phyloP scores from a whole-genome alignment of 1,140 invertebrate species.

The Drepana arcuata region DNA sequence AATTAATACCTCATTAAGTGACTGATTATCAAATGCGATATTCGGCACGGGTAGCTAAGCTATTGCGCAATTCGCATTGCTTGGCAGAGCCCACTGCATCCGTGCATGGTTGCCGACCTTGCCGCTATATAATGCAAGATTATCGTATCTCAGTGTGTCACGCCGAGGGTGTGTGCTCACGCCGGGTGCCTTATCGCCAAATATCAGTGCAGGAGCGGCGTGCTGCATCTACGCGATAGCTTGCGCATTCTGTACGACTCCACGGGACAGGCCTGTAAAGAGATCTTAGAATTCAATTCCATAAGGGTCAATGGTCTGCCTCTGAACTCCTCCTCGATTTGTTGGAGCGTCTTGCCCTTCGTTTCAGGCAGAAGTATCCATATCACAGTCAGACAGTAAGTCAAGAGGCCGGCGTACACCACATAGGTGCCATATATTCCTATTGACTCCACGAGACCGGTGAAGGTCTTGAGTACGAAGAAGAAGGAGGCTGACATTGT shows the following conservation, averaged over 20 bases:
- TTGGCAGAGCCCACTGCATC: no score
- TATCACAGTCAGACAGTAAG: conserved; percentile 24
- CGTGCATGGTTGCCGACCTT: no score
- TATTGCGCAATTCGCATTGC: no score
- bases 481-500: conserved; percentile 29
- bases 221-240: conserved; percentile 3
- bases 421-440: conserved; percentile 33
- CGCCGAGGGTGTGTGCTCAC: no score
- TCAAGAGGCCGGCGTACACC: conserved; percentile 18
- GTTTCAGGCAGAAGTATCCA: conserved; percentile 35
- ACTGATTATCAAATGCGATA: no score
- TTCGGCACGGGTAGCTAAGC: no score
- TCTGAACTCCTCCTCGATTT: conserved; percentile 34
- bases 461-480: conserved; percentile 33
- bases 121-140: no score
- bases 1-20: no score
- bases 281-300: conserved; percentile 8
- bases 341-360: conserved; percentile 27
- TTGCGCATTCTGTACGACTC: conserved; percentile 6
- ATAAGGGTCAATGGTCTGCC: conserved; percentile 10
- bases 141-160: no score
- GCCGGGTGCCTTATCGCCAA: no score
- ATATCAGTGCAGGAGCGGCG: no score
- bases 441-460: conserved; percentile 21
- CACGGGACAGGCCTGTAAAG: conserved; percentile 6